These are phyloP conservation scores for Agelaius phoeniceus DNA, from an alignment of 2,113 vertebrate genomes.

Conservation along the genomic window DNA sequence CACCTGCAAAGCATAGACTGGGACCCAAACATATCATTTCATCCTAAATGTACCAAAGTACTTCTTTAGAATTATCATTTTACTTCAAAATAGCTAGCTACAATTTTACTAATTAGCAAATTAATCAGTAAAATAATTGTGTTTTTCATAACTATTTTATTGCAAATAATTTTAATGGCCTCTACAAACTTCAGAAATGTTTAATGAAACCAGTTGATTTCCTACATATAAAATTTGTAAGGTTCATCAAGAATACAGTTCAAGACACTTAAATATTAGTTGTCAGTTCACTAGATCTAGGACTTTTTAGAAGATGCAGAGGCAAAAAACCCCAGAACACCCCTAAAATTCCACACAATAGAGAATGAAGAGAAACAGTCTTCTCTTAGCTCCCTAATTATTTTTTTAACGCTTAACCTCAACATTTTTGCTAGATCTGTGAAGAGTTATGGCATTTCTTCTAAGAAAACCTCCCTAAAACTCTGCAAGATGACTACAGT, in stretches of 20 bases:
- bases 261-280: neutral
- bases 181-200: neutral
- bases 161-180: neutral
- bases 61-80: neutral
- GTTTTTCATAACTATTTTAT: neutral
- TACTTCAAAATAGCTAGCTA: neutral
- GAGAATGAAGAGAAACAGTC: neutral
- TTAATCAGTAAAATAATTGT: neutral
- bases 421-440: neutral
- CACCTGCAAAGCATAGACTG: neutral
- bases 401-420: neutral
- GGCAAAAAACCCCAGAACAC: accelerated
- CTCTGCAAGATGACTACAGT: neutral
- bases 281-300: neutral
- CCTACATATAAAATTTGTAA: neutral
- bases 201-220: neutral
- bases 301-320: neutral
- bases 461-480: neutral
- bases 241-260: neutral
- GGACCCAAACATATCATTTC: neutral
- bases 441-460: neutral
- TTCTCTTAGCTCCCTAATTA: neutral
- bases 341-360: neutral
- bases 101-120: neutral
- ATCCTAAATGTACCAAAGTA: neutral